Conservation (phyloP, 2,888 invertebrate species). For the Ochropleura plecta region DNA sequence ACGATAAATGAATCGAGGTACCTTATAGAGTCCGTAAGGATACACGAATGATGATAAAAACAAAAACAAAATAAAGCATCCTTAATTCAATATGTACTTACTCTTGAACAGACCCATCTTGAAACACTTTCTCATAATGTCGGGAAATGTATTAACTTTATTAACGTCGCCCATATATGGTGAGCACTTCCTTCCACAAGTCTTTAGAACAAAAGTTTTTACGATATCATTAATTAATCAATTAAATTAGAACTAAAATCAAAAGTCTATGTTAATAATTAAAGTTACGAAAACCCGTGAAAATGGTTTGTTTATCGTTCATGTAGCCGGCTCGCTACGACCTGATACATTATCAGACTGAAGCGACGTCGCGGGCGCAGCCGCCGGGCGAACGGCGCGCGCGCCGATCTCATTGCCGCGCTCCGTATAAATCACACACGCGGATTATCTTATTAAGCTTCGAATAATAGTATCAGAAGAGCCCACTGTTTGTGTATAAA, state of each 20-base stretch:
- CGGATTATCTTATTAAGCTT: slow-evolving; percentile 65
- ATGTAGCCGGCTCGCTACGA: slow-evolving; percentile 81
- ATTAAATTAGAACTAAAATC: slow-evolving; percentile 32
- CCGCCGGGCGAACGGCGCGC: slow-evolving; percentile 65
- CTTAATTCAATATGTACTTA: slow-evolving; percentile 74
- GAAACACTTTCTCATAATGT: slow-evolving; percentile 88
- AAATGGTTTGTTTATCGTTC: slow-evolving; percentile 70
- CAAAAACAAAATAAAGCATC: slow-evolving; percentile 9
- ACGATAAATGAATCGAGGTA: neutral
- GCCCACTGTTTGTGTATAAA: slow-evolving; percentile 55
- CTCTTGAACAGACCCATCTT: slow-evolving; percentile 89
- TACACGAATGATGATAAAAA: neutral
- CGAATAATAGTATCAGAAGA: slow-evolving; percentile 50
- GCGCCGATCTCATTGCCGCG: slow-evolving; percentile 83
- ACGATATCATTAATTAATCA: slow-evolving; percentile 18
- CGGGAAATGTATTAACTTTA: slow-evolving; percentile 77
- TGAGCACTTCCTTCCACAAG: slow-evolving; percentile 58
- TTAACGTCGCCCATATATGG: slow-evolving; percentile 81
- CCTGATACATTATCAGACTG: slow-evolving; percentile 81
- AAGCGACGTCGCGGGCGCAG: slow-evolving; percentile 68
- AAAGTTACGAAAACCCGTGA: slow-evolving; percentile 66
- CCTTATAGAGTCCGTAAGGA: neutral
- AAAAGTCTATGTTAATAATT: slow-evolving; percentile 31
- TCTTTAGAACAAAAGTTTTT: slow-evolving; percentile 30
- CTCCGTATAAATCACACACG: slow-evolving; percentile 71